A percentile compares a stretch with the other conserved stretches of the same genome.
These are phyloP conservation scores for Schizaphis graminum DNA, from an alignment of 2,888 invertebrate genomes.

Conservation along the genomic window DNA sequence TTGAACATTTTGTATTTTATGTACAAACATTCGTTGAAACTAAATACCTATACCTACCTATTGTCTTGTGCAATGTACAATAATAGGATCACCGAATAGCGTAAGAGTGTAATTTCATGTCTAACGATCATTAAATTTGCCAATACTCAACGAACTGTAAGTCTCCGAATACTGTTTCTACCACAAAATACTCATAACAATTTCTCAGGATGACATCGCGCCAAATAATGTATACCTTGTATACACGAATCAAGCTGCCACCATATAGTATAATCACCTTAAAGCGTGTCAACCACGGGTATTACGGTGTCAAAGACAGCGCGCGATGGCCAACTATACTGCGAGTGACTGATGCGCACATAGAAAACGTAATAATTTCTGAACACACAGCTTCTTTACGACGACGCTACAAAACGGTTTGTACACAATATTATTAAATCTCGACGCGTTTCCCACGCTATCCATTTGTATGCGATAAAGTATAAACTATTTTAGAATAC, in stretches of 20 bases:
- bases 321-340: not conserved
- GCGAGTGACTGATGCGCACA: slow-evolving; percentile 26
- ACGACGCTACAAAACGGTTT: not conserved
- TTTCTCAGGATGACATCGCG: not conserved
- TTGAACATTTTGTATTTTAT: not conserved
- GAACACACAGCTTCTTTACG: not conserved
- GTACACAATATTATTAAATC: not conserved
- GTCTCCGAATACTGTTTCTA: not conserved
- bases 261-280: not conserved
- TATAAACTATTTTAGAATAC: not conserved
- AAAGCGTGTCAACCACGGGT: slow-evolving; percentile 7
- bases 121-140: not conserved
- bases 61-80: not conserved
- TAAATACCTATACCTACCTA: not conserved
- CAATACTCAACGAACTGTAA: not conserved
- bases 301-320: slow-evolving; percentile 6
- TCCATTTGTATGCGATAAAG: not conserved
- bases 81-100: not conserved
- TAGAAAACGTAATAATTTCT: not conserved
- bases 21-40: not conserved
- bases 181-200: slow-evolving; percentile 10
- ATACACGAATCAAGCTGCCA: not conserved
- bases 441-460: not conserved
- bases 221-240: not conserved
- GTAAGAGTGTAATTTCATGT: not conserved